Evolutionary conservation across 2,113 vertebrate species (phyloP), one percentile per base, ranked within the genome.

Genomic region (Pteruthius melanotis): DNA sequence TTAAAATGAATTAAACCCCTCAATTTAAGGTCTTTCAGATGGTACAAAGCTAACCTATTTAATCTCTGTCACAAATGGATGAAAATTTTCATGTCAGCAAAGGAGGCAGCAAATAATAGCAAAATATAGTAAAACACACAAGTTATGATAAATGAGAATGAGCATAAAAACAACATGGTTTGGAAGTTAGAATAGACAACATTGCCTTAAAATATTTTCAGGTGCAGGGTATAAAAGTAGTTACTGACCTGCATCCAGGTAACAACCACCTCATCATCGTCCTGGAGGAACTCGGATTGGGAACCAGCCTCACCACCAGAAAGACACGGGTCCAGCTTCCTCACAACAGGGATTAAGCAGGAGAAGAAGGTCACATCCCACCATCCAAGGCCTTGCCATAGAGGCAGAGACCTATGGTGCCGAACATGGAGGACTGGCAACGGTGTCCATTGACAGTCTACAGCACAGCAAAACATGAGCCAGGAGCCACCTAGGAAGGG

Each of bases 251-350:
- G 31, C 21, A n/a, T 26, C 10, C 47, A 26, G 22, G 10, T 53
- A 72, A 21, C 49, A 89, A 30, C 44, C 68, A 35, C 28, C 28
- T 49, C 12, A 16, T 54, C 22, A 33, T 15, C 15, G 4, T 85
- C 70, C 50, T 30, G 14, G 18, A 57, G 8, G 50, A 63, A 85
- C 69, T 3, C 0, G 1, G 27, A 11, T 4, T 42, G 26, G 63
- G 7, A 91, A 57, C 47, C n/a, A 35, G 30, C 20, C 33, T 87
- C 30, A 28, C 13, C 8, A 2, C 10, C 26, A n/a, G 50, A 50
- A 11, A 39, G 10, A 30, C 11, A 16, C 0, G 0, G 10, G 15
- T 15, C 16, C 2, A 3, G 18, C 24, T 50, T 22, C 30, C 28
- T 20, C 59, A 31, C 10, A 53, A 40, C 53, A 21, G 10, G 4